Conservation (phyloP, 2,113 vertebrate species). For the Cochlearius cochlearius region DNA sequence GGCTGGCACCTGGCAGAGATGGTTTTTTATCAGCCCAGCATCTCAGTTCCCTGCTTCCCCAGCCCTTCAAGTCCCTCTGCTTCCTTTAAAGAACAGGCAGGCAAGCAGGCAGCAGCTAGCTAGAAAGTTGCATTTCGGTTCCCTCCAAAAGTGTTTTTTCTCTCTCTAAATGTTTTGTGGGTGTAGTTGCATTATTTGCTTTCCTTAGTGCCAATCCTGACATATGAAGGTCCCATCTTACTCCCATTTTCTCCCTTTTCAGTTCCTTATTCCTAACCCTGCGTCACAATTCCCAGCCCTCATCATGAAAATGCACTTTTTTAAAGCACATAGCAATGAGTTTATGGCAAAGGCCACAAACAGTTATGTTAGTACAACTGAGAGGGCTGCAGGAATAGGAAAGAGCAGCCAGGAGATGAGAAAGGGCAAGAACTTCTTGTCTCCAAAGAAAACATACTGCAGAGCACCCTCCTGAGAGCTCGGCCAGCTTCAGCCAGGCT, state of each 20-base stretch:
- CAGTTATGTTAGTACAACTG: conserved; percentile 3
- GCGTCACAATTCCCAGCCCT: neutral
- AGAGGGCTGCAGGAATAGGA: neutral
- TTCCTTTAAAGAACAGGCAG: neutral
- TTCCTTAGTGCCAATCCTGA: neutral
- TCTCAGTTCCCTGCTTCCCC: neutral
- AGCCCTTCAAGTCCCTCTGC: neutral
- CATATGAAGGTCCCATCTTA: neutral
- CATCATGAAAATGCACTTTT: neutral
- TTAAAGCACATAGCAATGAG: neutral
- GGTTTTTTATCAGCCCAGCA: neutral
- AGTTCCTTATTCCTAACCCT: neutral
- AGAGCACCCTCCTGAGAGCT: conserved; percentile 35
- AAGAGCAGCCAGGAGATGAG: conserved; percentile 8
- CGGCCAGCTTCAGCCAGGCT: neutral
- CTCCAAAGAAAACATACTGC: conserved; percentile 43
- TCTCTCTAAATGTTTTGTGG: neutral
- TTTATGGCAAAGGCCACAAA: neutral
- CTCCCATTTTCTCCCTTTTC: neutral
- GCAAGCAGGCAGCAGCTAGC: neutral
- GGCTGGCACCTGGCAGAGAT: neutral
- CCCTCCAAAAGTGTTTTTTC: neutral
- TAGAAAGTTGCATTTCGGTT: neutral
- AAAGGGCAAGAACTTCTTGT: conserved; percentile 22
- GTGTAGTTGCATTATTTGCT: neutral